phyloP scores from a whole-genome alignment of 2,888 invertebrate genomes.

The Myopa testacea region DNA sequence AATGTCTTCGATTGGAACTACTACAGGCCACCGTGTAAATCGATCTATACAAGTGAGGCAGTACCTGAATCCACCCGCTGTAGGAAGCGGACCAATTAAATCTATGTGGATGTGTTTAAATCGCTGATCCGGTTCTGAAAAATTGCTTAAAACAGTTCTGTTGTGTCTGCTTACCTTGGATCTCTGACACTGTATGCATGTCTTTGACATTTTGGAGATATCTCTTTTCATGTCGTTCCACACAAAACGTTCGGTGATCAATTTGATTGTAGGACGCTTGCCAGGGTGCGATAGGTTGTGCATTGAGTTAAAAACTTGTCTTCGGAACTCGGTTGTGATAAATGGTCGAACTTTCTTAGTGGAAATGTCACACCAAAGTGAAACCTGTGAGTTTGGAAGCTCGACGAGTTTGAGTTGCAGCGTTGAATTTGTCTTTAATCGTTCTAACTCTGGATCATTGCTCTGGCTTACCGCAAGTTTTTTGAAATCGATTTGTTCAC shows the following conservation, averaged over 20 bases:
- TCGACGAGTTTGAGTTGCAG: slow-evolving; percentile 20
- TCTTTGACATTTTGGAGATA: not conserved
- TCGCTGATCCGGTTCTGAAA: not conserved
- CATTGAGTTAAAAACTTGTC: slow-evolving; percentile 21
- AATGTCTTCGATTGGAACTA: slow-evolving; percentile 35
- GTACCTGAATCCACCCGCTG: slow-evolving; percentile 21
- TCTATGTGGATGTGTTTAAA: slow-evolving; percentile 22
- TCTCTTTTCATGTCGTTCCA: slow-evolving; percentile 23
- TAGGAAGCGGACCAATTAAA: slow-evolving; percentile 24
- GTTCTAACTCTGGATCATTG: slow-evolving; percentile 8
- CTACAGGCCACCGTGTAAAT: slow-evolving; percentile 33
- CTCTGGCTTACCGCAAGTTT: slow-evolving; percentile 26
- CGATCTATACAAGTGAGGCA: slow-evolving; percentile 35
- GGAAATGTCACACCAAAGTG: slow-evolving; percentile 23
- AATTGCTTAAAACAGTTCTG: not conserved
- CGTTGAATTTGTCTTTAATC: not conserved
- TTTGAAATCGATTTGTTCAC: slow-evolving; percentile 13
- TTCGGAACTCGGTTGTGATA: slow-evolving; percentile 17
- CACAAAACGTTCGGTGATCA: slow-evolving; percentile 3
- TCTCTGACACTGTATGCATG: not conserved
- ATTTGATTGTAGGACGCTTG: slow-evolving; percentile 8
- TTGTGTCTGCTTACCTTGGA: not conserved
- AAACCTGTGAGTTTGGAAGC: not conserved
- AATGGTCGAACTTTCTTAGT: slow-evolving; percentile 8
- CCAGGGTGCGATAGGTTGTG: slow-evolving; percentile 15